Evolutionary conservation across 2,797 vertebrate genomes (phyloP).

Genomic region (Podargus strigoides): DNA sequence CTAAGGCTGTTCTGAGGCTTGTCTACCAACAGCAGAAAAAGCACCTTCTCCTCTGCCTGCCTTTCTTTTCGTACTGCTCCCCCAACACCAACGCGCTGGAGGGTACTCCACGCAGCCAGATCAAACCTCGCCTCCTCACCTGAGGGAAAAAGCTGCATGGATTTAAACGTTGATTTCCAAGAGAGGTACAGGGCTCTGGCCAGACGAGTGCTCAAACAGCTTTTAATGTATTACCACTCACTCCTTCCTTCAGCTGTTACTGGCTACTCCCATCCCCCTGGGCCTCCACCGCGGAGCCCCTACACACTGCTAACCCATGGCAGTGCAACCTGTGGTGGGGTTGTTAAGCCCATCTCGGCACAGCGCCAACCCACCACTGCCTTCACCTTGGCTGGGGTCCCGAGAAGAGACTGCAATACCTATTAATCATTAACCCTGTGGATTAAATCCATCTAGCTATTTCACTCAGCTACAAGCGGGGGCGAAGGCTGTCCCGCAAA

Average conservation of each 20-base stretch:
- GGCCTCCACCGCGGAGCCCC: not conserved
- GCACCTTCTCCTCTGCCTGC: not conserved
- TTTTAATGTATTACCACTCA: not conserved
- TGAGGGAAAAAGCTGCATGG: not conserved
- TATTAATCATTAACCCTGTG: not conserved
- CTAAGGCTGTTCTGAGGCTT: not conserved
- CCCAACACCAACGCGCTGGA: accelerated
- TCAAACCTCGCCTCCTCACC: not conserved
- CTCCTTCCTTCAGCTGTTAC: constrained; percentile 1
- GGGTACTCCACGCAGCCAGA: not conserved
- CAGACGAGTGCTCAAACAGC: not conserved
- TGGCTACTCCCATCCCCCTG: constrained; percentile 1
- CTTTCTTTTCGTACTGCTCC: not conserved
- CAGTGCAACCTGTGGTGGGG: not conserved
- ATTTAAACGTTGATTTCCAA: not conserved
- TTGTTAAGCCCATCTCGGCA: not conserved
- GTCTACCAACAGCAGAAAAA: not conserved
- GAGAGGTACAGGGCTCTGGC: not conserved
- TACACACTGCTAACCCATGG: not conserved
- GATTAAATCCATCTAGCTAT: not conserved
- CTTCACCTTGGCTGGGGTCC: not conserved
- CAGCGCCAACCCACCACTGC: not conserved
- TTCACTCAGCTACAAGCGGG: not conserved
- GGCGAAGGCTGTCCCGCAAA: not conserved
- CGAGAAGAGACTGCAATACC: not conserved